phyloP scores from a whole-genome alignment of 92 coral and sea anemone species.

The Epizoanthus scotinus region DNA sequence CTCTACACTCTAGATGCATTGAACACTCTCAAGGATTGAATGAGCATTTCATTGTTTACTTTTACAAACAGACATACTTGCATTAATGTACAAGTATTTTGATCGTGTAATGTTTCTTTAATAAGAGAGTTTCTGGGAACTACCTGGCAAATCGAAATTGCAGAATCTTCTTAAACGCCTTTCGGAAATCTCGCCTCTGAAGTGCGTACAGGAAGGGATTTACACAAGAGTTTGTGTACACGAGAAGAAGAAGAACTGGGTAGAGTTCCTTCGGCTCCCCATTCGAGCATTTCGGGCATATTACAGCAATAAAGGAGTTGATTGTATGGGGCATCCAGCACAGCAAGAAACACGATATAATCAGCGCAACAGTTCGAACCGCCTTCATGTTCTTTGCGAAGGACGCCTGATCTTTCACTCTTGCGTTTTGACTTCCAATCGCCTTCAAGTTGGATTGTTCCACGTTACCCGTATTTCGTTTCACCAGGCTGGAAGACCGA shows the following conservation, averaged over 20 bases:
- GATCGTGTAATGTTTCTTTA: too few species aligned
- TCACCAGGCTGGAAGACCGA: neutral
- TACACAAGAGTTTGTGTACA: slow-evolving; percentile 9
- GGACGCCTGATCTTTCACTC: neutral
- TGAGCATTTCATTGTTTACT: too few species aligned
- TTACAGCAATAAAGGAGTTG: neutral
- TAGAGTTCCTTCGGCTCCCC: neutral
- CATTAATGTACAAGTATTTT: too few species aligned
- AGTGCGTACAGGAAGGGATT: slow-evolving; percentile 31
- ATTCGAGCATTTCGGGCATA: neutral
- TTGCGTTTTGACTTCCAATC: slow-evolving; percentile 3
- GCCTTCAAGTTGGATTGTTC: neutral
- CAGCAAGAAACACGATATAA: slow-evolving; percentile 18
- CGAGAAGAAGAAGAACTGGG: neutral
- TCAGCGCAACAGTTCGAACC: slow-evolving; percentile 28
- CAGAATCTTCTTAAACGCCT: slow-evolving; percentile 29
- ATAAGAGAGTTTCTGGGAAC: too few species aligned
- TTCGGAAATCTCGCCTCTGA: slow-evolving; percentile 39
- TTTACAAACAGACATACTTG: too few species aligned
- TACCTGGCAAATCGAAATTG: slow-evolving; percentile 29
- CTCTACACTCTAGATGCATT: too few species aligned
- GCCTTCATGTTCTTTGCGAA: slow-evolving; percentile 35
- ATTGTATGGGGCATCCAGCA: slow-evolving; percentile 38
- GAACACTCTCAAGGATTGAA: too few species aligned
- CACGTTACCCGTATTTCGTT: neutral